phyloP scores from a whole-genome alignment of 2,113 vertebrate species.

The Grus americana region DNA sequence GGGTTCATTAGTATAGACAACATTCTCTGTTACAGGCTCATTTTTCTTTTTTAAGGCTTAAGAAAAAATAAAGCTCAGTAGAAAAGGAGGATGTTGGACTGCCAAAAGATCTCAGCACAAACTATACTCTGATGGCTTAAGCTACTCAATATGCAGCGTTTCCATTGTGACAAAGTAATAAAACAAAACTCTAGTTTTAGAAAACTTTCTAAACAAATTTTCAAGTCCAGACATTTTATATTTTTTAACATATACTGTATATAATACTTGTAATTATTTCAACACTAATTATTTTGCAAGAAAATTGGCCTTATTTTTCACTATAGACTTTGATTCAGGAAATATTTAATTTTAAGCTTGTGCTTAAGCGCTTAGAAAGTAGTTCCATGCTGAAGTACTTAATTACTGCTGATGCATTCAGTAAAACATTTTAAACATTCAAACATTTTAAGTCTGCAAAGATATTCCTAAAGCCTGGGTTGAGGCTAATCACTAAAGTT shows the following conservation, averaged over 20 bases:
- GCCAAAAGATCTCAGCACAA: not conserved
- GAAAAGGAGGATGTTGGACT: not conserved
- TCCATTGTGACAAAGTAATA: not conserved
- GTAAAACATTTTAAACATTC: not conserved
- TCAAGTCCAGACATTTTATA: not conserved
- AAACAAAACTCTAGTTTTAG: not conserved
- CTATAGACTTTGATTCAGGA: not conserved
- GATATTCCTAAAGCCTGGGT: conserved; percentile 16
- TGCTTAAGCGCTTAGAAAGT: not conserved
- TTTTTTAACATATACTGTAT: not conserved
- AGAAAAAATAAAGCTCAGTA: not conserved
- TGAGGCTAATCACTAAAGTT: not conserved
- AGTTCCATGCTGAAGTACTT: not conserved
- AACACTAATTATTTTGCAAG: not conserved
- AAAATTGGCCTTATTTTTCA: not conserved
- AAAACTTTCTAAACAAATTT: not conserved
- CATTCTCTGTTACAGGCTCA: not conserved
- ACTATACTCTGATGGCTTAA: not conserved
- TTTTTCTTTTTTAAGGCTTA: not conserved
- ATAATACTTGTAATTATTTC: not conserved
- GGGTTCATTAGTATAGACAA: not conserved
- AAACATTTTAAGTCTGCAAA: not conserved
- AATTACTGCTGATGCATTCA: not conserved
- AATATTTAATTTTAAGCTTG: not conserved
- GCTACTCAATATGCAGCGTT: too few relatives aligned